Percentiles rank a stretch among this genome's conserved stretches.
Evolutionary conservation across 2,888 invertebrate species (phyloP).

Genomic region (Ochlodes sylvanus): DNA sequence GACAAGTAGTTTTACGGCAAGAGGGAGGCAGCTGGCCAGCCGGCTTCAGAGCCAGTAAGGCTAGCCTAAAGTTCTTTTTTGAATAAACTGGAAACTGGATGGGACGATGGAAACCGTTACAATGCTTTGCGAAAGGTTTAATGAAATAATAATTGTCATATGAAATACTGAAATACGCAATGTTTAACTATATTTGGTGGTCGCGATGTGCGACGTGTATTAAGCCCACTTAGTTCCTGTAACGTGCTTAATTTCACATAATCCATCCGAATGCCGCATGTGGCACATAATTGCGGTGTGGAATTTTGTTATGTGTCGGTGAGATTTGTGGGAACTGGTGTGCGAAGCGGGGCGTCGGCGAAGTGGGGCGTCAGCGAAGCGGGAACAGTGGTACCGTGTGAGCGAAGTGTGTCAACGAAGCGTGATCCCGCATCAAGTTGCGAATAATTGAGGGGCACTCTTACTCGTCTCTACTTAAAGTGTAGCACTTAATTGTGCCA

Average conservation of each 20-base stretch:
- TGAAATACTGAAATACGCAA: too few relatives aligned
- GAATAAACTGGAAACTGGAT: too few relatives aligned
- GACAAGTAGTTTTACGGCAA: too few relatives aligned
- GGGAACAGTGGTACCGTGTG: slow-evolving; percentile 8
- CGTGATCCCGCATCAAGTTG: slow-evolving; percentile 80
- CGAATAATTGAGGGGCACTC: slow-evolving; percentile 77
- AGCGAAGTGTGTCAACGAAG: slow-evolving; percentile 25
- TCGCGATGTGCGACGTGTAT: slow-evolving; percentile 54
- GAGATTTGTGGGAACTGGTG: slow-evolving; percentile 59
- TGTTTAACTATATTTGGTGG: slow-evolving; percentile 4
- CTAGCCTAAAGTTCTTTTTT: too few relatives aligned
- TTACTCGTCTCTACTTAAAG: slow-evolving; percentile 62
- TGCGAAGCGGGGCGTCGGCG: slow-evolving; percentile 30
- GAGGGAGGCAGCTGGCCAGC: too few relatives aligned
- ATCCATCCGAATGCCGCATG: slow-evolving; percentile 76
- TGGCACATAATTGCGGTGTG: slow-evolving; percentile 73
- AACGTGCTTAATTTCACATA: slow-evolving; percentile 75
- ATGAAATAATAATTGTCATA: too few relatives aligned
- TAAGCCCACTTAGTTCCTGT: slow-evolving; percentile 72
- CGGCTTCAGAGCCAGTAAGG: too few relatives aligned
- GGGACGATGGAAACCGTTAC: too few relatives aligned
- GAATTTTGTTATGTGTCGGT: slow-evolving; percentile 68
- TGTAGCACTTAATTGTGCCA: slow-evolving; percentile 79
- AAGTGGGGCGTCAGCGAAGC: slow-evolving; percentile 35
- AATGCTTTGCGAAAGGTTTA: too few relatives aligned